These are phyloP conservation scores for Cyanoramphus novaezelandiae DNA, from an alignment of 2,113 vertebrate species.

Conservation along the genomic window DNA sequence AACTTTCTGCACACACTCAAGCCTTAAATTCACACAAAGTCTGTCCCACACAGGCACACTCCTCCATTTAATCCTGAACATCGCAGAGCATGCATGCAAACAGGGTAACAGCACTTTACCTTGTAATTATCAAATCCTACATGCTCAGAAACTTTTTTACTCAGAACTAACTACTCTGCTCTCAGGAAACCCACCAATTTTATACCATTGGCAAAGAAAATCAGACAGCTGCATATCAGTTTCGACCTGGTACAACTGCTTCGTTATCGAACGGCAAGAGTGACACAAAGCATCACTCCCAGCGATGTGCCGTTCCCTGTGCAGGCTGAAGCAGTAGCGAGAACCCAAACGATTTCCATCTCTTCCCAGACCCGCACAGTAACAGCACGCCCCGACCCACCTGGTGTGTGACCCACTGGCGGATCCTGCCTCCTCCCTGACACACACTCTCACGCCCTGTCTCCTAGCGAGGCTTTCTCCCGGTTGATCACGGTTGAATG, in stretches of 20 bases:
- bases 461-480: neutral
- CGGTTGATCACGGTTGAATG: rapidly evolving
- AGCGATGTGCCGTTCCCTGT: neutral
- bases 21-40: neutral
- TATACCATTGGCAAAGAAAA: neutral
- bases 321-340: neutral
- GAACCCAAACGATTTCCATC: rapidly evolving
- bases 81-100: rapidly evolving
- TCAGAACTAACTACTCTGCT: neutral
- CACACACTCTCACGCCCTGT: rapidly evolving
- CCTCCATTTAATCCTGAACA: neutral
- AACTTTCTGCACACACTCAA: neutral
- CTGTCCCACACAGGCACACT: neutral
- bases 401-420: neutral
- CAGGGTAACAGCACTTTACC: neutral
- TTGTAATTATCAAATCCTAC: neutral
- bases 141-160: neutral
- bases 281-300: neutral
- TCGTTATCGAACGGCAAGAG: rapidly evolving
- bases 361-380: neutral
- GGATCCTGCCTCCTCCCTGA: neutral
- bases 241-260: neutral
- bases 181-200: neutral
- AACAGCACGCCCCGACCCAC: neutral
- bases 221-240: rapidly evolving